Conservation (phyloP, 2,888 invertebrate species). For the Leptura quadrifasciata region DNA sequence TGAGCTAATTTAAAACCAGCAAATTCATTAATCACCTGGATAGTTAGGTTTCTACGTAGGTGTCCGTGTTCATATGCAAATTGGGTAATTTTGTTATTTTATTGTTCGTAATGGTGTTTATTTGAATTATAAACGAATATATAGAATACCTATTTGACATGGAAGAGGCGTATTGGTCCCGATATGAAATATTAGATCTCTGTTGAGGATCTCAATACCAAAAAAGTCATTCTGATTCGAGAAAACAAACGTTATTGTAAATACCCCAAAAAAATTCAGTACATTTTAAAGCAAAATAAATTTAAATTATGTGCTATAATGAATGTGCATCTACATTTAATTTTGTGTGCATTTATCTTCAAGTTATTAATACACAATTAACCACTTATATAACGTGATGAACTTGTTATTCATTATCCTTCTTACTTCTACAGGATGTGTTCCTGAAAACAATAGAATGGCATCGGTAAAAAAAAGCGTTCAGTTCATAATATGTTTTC, state of each 20-base stretch:
- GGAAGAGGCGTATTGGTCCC: background rate
- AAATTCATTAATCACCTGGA: constrained; percentile 45
- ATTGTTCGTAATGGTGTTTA: constrained; percentile 33
- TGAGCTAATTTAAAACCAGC: constrained; percentile 39
- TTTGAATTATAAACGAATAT: constrained; percentile 13
- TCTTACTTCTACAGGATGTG: too few relatives aligned
- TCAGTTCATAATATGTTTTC: too few relatives aligned
- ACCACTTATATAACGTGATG: too few relatives aligned
- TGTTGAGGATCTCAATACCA: background rate
- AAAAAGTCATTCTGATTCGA: background rate
- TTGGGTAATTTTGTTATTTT: constrained; percentile 37
- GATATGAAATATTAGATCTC: background rate
- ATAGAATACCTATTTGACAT: constrained; percentile 20
- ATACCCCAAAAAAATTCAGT: too few relatives aligned
- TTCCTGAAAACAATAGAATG: too few relatives aligned
- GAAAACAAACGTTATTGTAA: background rate
- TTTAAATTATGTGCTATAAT: too few relatives aligned
- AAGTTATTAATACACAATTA: too few relatives aligned
- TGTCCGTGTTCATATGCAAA: constrained; percentile 42
- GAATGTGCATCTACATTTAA: too few relatives aligned
- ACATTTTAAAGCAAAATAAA: too few relatives aligned
- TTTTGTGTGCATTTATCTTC: too few relatives aligned
- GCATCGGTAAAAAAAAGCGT: too few relatives aligned
- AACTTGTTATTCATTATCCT: too few relatives aligned
- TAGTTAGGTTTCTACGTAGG: constrained; percentile 37